phyloP scores from a whole-genome alignment of 2,797 vertebrate species.

The Tragopan temminckii region DNA sequence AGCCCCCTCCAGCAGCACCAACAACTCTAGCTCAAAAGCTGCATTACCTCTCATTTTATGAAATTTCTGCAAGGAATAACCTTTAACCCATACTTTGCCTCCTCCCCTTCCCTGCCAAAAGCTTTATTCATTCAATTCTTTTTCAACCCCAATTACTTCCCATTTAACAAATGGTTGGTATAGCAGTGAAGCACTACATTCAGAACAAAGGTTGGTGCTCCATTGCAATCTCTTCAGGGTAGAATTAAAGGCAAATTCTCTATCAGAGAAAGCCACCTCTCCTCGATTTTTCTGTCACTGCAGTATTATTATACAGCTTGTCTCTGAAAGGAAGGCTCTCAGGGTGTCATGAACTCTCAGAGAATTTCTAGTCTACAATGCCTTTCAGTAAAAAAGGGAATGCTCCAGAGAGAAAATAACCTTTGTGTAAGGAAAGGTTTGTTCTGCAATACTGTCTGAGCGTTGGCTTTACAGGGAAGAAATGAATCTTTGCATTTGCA shows the following conservation, averaged over 20 bases:
- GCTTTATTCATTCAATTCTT: conserved; percentile 73
- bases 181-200: conserved; percentile 60
- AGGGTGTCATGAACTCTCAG: conserved; percentile 64
- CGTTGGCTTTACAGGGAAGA: conserved; percentile 20
- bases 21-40: conserved; percentile 60
- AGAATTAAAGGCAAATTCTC: conserved; percentile 66
- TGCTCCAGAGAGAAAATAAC: conserved; percentile 74
- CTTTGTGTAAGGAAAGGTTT: conserved; percentile 70
- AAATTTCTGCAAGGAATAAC: conserved; percentile 69
- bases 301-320: conserved; percentile 68
- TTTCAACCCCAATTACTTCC: conserved; percentile 76
- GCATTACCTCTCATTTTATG: conserved; percentile 71
- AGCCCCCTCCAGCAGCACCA: conserved; percentile 41
- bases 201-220: conserved; percentile 76
- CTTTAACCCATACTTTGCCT: conserved; percentile 69
- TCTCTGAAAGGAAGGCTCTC: conserved; percentile 71
- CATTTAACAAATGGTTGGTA: conserved; percentile 75
- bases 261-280: conserved; percentile 63
- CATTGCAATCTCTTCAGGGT: conserved; percentile 72
- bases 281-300: conserved; percentile 58
- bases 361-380: conserved; percentile 68
- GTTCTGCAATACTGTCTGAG: conserved; percentile 70
- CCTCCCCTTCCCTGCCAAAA: conserved; percentile 64
- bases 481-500: conserved; percentile 46
- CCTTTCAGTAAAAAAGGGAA: conserved; percentile 69